Conservation (phyloP, 1,140 invertebrate genomes). For the Holotrichia oblita region DNA sequence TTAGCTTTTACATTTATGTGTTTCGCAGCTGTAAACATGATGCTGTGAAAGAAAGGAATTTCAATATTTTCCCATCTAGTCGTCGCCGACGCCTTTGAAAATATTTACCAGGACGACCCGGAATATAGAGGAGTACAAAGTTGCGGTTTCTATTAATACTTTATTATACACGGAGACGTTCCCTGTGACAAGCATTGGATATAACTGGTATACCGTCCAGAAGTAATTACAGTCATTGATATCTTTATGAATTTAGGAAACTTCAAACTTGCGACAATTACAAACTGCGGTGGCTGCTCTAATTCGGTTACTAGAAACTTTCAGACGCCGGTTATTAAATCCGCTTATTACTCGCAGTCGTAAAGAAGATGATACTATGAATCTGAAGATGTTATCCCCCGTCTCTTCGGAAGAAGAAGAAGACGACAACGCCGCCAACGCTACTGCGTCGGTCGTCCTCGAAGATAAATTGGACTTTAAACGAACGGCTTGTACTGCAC, state of each 20-base stretch:
- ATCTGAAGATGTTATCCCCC: constrained; percentile 4
- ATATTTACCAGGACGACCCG: not conserved
- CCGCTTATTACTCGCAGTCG: constrained; percentile 42
- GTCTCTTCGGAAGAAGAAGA: too few species aligned
- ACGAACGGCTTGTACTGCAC: constrained; percentile 33
- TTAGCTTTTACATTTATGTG: not conserved
- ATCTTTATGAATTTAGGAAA: constrained; percentile 54
- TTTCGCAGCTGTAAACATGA: not conserved
- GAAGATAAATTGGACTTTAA: constrained; percentile 40
- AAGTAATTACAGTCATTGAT: constrained; percentile 53
- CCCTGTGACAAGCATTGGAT: not conserved
- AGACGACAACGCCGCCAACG: not conserved
- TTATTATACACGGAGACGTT: not conserved
- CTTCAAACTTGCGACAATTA: constrained; percentile 49
- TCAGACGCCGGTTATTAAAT: constrained; percentile 43
- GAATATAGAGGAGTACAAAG: not conserved
- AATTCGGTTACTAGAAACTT: constrained; percentile 48
- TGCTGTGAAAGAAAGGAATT: not conserved
- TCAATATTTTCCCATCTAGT: not conserved
- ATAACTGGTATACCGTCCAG: not conserved
- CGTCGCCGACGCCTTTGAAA: not conserved
- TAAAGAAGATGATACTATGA: constrained; percentile 34
- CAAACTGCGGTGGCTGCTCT: constrained; percentile 45
- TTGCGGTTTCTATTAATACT: not conserved
- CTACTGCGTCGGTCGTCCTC: not conserved